phyloP scores from a whole-genome alignment of 2,888 invertebrate species.

The Augiades crinisus region DNA sequence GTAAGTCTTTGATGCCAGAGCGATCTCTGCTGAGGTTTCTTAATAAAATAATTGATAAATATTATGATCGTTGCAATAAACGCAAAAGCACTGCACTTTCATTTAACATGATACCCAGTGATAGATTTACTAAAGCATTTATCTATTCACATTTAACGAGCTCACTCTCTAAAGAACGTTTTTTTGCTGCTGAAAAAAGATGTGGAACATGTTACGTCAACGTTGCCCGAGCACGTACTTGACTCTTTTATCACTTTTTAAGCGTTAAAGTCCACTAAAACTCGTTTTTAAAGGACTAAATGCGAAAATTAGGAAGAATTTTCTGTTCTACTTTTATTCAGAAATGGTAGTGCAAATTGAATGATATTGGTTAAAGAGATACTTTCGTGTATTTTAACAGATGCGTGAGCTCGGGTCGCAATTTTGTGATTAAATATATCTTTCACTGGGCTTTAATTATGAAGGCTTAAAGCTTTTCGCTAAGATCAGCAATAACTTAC shows the following conservation, averaged over 20 bases:
- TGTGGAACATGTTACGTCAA: conserved; percentile 26
- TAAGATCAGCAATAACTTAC: neutral
- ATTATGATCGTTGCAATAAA: conserved; percentile 5
- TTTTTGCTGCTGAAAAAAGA: conserved; percentile 23
- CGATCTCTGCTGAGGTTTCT: no score
- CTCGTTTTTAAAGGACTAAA: conserved; percentile 26
- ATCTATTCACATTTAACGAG: conserved; percentile 27
- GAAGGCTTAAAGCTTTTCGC: neutral
- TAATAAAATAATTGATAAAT: no score
- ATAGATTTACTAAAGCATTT: conserved; percentile 20
- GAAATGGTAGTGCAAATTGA: conserved; percentile 2
- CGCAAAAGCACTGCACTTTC: neutral
- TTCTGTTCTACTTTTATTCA: conserved; percentile 11
- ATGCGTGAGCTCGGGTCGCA: no score
- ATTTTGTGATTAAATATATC: neutral
- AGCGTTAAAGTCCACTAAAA: conserved; percentile 26
- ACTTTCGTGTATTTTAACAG: neutral
- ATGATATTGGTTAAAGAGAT: neutral
- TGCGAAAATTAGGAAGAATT: conserved; percentile 21
- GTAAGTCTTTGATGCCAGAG: no score
- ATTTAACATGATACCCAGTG: conserved; percentile 13
- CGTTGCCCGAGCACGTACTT: conserved; percentile 23
- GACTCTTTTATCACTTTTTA: conserved; percentile 27
- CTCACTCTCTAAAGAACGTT: conserved; percentile 23
- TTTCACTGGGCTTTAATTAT: neutral